Evolutionary conservation across 2,797 vertebrate genomes (phyloP), one percentile per base, ranked within the genome.

Genomic region (Pseudopleuronectes americanus): DNA sequence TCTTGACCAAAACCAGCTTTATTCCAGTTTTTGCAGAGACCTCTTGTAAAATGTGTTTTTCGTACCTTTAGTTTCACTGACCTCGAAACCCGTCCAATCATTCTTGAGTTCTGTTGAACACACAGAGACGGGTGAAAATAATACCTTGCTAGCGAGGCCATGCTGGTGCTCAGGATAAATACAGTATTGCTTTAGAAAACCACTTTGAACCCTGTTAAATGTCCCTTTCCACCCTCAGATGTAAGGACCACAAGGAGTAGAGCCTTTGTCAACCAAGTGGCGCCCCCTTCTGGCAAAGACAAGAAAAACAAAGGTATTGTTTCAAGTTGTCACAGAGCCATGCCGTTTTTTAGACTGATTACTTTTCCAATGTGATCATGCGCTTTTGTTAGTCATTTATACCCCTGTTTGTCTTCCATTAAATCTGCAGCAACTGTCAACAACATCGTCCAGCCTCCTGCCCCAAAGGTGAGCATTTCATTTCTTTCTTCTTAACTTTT

Each of bases 171-270:
- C 41, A 5, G 41, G 17, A n/a, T 48, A 48, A 48, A 48, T 3
- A 12, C 0, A 0, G 13, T 33, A 0, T 2, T n/a, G 21, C 45
- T 68, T 0, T 5, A 23, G 7, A 23, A 48, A 48, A 23, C 1
- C 1, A 23, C 21, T 61, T 8, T 10, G 16, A 22, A 24, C 22
- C 12, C 7, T 65, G 9, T 58, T 43, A 51, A 68, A 63, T 53
- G 19, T 52, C 12, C 51, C 47, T 45, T 45, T 31, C 2, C 19
- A 1, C 22, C 41, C 12, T 45, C 62, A 92, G 90, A 79, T 47
- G 41, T 59, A n/a, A 85, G 78, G 68, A 64, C 41, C 14, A 87
- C 87, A 8, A 93, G 85, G 74, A 91, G 84, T 64, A 90, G 63
- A 87, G 80, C 72, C 16, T 13, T 79, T 45, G 67, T 68, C 33